Conservation (phyloP, 2,797 vertebrate genomes). For the Leucoraja ocellata region DNA sequence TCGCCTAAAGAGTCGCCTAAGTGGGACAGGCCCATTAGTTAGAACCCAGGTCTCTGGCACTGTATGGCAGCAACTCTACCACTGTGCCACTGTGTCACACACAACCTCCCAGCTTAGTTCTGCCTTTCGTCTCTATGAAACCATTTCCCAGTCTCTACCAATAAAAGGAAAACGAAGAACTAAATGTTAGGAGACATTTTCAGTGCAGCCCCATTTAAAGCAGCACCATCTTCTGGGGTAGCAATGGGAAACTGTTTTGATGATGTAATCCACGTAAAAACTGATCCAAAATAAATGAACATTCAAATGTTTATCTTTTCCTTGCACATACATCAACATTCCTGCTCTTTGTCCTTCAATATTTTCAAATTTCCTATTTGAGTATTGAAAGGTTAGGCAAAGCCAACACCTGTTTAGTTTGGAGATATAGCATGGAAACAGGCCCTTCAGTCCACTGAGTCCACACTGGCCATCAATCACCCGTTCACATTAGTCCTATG, state of each 20-base stretch:
- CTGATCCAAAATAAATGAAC: not conserved
- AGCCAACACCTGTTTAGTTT: no score
- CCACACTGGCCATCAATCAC: no score
- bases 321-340: not conserved
- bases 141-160: not conserved
- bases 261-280: not conserved
- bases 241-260: not conserved
- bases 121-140: not conserved
- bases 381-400: no score
- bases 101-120: not conserved
- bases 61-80: not conserved
- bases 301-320: not conserved
- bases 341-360: not conserved
- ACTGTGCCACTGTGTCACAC: no score
- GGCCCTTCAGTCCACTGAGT: no score
- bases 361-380: no score
- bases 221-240: not conserved
- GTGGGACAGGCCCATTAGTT: no score
- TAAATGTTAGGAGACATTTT: not conserved
- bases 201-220: not conserved
- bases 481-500: no score
- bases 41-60: no score
- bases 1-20: no score
- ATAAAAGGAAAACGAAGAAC: not conserved
- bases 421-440: no score